Evolutionary conservation across 2,113 vertebrate species (phyloP).

Genomic region (Brevimyrus niger): DNA sequence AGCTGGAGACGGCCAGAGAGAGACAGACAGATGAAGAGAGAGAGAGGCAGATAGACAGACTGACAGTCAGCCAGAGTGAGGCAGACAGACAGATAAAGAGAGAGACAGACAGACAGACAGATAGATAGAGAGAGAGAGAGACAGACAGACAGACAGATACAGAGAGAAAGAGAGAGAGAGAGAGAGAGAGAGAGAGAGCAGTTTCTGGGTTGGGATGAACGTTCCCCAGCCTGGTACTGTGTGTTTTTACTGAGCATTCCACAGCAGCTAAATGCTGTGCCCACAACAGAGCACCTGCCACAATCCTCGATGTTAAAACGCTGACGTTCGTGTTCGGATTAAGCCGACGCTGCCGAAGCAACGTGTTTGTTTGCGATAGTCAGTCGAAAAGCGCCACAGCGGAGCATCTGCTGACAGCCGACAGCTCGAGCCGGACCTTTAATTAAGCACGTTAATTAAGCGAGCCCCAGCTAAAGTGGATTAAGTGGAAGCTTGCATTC

Average conservation of each 20-base stretch:
- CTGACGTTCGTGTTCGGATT: background rate
- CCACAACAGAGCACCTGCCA: background rate
- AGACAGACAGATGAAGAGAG: background rate
- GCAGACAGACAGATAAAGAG: background rate
- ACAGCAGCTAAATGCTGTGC: background rate
- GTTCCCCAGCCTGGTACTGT: background rate
- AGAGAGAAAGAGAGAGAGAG: background rate
- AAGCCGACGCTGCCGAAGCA: background rate
- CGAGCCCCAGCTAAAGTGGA: constrained; percentile 11
- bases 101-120: background rate
- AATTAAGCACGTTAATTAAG: constrained; percentile 8
- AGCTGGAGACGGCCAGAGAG: background rate
- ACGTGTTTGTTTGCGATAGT: constrained; percentile 5
- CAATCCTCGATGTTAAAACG: background rate
- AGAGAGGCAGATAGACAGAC: background rate
- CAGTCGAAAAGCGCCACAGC: background rate
- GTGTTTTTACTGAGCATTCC: background rate
- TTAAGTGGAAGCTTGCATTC: background rate
- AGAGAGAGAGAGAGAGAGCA: background rate
- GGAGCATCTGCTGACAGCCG: background rate
- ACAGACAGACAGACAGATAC: background rate
- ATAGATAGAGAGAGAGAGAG: background rate
- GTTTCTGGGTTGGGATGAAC: background rate
- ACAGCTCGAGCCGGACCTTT: background rate
- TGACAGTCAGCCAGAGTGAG: fast-evolving